Evolutionary conservation across 2,113 vertebrate species (phyloP), one percentile per base, ranked within the genome.

Genomic region (Anolis carolinensis): DNA sequence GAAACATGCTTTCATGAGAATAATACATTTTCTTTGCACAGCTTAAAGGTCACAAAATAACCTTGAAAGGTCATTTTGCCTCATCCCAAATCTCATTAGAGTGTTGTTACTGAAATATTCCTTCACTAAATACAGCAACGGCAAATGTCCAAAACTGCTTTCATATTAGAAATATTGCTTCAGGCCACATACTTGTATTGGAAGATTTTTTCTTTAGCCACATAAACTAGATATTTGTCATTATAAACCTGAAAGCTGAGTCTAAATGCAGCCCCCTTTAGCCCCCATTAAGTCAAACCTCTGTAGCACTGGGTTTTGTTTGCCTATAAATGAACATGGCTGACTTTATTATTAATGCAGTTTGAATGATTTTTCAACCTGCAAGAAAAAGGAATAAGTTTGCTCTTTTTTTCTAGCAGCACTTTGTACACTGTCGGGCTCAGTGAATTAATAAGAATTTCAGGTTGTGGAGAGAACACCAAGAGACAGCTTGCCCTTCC

Each of bases 291-390:
- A 20, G 67, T 72, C 36, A 39, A 71, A 4, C 20, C 7, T 85
- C 16, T 25, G 30, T 79, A 50, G 50, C 70, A 30, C 75, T 84
- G 44, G 3, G 3, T 68, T 77, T 83, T 68, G 39, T 77, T 63
- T 65, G 55, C 44, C 25, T 65, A 76, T 5, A 84, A 52, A 84
- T 67, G n/a, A 84, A 32, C 82, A 62, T 85, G 18, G 74, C 36
- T 80, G 70, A 73, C 32, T 81, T 34, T 83, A 71, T 48, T 81
- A 87, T 85, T 68, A 87, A 52, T 93, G 68, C 67, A 86, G 65
- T 89, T 32, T 63, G 65, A 89, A 89, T 89, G 85, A 90, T 86
- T 89, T 82, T 6, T 88, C 83, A 91, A 48, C 79, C 52, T 65
- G 68, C 72, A 90, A 88, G 85, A 83, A 86, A 67, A n/a, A 86